phyloP scores from a whole-genome alignment of 2,113 vertebrate species.

The Prochilodus magdalenae region DNA sequence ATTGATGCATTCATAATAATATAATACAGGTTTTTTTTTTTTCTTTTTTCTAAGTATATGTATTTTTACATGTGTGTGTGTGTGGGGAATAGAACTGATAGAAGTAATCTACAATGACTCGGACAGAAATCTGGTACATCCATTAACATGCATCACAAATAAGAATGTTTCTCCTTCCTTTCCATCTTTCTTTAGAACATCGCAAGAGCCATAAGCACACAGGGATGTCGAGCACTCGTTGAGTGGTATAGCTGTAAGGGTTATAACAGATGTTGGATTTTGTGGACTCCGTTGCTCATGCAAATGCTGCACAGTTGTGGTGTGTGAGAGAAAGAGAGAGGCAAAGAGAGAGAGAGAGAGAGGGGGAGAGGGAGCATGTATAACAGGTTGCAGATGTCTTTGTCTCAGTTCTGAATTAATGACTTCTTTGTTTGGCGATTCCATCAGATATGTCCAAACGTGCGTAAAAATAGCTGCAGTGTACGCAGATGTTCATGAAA shows the following conservation, averaged over 20 bases:
- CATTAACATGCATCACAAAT: too few species aligned
- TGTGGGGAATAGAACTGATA: too few species aligned
- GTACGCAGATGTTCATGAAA: neutral
- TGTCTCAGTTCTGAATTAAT: constrained; percentile 46
- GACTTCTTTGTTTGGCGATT: constrained; percentile 30
- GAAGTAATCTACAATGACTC: too few species aligned
- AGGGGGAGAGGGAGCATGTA: neutral
- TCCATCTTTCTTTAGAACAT: neutral
- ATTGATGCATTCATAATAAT: too few species aligned
- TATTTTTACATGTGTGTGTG: too few species aligned
- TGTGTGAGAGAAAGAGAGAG: neutral
- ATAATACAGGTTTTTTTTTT: too few species aligned
- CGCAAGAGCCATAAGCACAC: neutral
- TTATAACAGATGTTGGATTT: neutral
- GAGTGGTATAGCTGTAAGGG: neutral
- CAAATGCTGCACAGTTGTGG: constrained; percentile 15
- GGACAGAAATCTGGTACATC: too few species aligned
- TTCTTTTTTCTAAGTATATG: too few species aligned
- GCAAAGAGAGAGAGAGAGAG: neutral
- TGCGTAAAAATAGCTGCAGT: neutral
- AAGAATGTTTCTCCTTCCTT: constrained; percentile 12
- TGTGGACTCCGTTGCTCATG: neutral
- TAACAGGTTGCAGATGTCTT: constrained; percentile 69
- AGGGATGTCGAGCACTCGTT: neutral
- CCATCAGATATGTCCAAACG: constrained; percentile 6